Evolutionary conservation across 2,797 vertebrate species (phyloP).

Genomic region (Mus caroli): DNA sequence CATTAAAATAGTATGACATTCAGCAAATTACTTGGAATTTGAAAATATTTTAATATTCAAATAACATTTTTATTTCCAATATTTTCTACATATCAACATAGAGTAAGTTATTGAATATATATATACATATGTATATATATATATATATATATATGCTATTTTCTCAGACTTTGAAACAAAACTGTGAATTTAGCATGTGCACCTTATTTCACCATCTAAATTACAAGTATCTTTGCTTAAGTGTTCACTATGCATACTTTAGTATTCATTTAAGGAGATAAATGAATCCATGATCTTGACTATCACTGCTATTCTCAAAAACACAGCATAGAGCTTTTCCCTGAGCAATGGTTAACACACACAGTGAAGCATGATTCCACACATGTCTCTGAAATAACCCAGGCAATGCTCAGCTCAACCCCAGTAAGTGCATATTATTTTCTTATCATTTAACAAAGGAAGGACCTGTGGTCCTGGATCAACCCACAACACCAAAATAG

Average conservation of each 20-base stretch:
- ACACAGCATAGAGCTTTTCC: neutral
- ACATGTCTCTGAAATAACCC: neutral
- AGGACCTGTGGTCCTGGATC: neutral
- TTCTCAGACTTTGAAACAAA: neutral
- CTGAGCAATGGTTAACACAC: neutral
- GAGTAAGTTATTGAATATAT: neutral
- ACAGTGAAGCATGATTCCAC: neutral
- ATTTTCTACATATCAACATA: slow-evolving; percentile 17
- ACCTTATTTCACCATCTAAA: neutral
- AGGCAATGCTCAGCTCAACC: neutral
- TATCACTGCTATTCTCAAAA: neutral
- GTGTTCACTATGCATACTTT: neutral
- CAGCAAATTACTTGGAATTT: slow-evolving; percentile 1
- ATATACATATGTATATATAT: neutral
- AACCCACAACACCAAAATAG: neutral
- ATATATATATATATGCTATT: neutral
- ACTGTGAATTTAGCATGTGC: neutral
- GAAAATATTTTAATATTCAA: neutral
- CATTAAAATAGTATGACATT: neutral
- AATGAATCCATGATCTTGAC: neutral
- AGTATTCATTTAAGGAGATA: neutral
- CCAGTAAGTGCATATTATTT: neutral
- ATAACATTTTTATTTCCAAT: neutral
- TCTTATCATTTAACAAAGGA: neutral
- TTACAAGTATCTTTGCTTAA: neutral